Conservation (phyloP, 2,113 vertebrate species). For the Anoura caudifer region DNA sequence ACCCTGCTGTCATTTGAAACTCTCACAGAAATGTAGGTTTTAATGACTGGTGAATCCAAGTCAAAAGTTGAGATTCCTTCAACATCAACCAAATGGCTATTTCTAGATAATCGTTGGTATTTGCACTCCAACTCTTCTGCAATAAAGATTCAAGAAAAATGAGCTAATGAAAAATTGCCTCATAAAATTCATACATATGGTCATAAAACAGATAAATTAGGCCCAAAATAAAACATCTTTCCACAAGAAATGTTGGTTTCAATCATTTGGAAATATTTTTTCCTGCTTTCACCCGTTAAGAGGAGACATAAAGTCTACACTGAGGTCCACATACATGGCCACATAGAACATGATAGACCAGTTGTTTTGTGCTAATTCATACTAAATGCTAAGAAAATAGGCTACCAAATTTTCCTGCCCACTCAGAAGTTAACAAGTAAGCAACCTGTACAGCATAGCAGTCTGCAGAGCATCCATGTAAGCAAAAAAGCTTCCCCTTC, state of each 20-base stretch:
- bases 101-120: neutral
- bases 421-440: neutral
- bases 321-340: neutral
- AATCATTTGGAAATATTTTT: slow-evolving; percentile 20
- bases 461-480: neutral
- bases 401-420: neutral
- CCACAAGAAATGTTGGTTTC: neutral
- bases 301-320: neutral
- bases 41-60: neutral
- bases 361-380: neutral
- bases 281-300: neutral
- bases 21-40: neutral
- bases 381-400: slow-evolving; percentile 22
- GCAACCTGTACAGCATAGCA: neutral
- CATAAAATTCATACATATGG: neutral
- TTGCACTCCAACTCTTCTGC: neutral
- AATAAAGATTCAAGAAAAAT: neutral
- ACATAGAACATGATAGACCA: neutral
- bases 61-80: neutral
- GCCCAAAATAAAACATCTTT: neutral
- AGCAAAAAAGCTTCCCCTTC: neutral
- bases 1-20: neutral
- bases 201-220: neutral
- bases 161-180: neutral
- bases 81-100: neutral